Conservation (phyloP, 2,113 vertebrate genomes). For the Todiramphus saurophagus region DNA sequence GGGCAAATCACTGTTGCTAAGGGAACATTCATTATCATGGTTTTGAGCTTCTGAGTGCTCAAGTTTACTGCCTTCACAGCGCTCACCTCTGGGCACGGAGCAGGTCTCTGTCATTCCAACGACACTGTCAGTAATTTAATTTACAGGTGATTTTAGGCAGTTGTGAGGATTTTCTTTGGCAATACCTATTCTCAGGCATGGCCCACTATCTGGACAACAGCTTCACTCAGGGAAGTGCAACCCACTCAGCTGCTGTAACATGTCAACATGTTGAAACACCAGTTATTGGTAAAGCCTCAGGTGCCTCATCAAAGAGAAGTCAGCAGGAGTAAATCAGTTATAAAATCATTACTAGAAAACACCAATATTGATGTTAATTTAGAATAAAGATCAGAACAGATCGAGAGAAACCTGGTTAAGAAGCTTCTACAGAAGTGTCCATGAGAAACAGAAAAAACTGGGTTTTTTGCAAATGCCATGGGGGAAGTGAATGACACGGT, state of each 20-base stretch:
- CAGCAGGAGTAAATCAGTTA: neutral
- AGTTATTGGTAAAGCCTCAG: neutral
- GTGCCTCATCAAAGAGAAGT: neutral
- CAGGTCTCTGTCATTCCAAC: rapidly evolving
- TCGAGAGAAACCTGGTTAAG: neutral
- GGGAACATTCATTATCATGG: neutral
- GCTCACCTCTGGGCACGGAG: rapidly evolving
- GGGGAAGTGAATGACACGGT: neutral
- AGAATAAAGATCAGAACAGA: neutral
- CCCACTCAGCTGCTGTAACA: neutral
- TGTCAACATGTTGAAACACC: neutral
- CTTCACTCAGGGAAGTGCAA: neutral
- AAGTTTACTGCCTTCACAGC: rapidly evolving
- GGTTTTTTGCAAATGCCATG: neutral
- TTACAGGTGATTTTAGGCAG: neutral
- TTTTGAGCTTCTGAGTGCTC: rapidly evolving
- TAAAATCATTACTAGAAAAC: neutral
- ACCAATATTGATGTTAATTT: neutral
- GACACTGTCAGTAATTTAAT: neutral
- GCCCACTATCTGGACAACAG: neutral
- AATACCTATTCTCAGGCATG: neutral
- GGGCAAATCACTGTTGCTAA: neutral
- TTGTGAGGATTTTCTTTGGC: neutral
- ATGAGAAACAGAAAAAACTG: neutral
- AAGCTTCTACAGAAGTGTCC: neutral